These are phyloP conservation scores for Nebria salina DNA, from an alignment of 2,888 invertebrate genomes.

Conservation along the genomic window DNA sequence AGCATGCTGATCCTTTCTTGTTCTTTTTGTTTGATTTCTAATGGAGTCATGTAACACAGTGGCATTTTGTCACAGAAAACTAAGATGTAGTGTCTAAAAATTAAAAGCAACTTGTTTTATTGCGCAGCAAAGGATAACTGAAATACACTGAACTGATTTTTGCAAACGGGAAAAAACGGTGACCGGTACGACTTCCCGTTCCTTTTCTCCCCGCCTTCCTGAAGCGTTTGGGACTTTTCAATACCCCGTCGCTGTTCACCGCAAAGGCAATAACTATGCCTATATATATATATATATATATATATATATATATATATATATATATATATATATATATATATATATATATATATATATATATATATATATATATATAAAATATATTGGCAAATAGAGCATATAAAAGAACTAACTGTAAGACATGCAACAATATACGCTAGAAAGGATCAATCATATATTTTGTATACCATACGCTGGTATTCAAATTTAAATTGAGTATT, in stretches of 20 bases:
- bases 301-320: constrained; percentile 22
- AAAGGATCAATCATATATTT: not conserved
- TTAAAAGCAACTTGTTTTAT: not conserved
- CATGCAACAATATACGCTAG: constrained; percentile 33
- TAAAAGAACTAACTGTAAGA: not conserved
- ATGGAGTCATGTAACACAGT: constrained; percentile 35
- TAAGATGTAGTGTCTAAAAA: not conserved
- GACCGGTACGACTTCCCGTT: constrained; percentile 32
- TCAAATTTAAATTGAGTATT: not conserved
- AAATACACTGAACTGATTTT: not conserved
- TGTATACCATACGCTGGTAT: not conserved
- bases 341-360: constrained; percentile 26
- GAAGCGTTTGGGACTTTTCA: not conserved
- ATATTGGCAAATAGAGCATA: constrained; percentile 19
- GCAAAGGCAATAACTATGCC: constrained; percentile 4
- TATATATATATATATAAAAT: constrained; percentile 28
- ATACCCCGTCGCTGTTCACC: not conserved
- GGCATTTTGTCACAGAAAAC: constrained; percentile 4
- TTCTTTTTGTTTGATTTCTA: constrained; percentile 25
- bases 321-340: constrained; percentile 26
- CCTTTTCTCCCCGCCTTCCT: constrained; percentile 13
- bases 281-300: constrained; percentile 30
- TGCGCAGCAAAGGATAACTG: not conserved
- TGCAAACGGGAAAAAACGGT: constrained; percentile 28
- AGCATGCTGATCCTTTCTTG: constrained; percentile 30